Base-by-base conservation (phyloP, 1,140 invertebrate species). In the Eriosoma lanigerum region DNA sequence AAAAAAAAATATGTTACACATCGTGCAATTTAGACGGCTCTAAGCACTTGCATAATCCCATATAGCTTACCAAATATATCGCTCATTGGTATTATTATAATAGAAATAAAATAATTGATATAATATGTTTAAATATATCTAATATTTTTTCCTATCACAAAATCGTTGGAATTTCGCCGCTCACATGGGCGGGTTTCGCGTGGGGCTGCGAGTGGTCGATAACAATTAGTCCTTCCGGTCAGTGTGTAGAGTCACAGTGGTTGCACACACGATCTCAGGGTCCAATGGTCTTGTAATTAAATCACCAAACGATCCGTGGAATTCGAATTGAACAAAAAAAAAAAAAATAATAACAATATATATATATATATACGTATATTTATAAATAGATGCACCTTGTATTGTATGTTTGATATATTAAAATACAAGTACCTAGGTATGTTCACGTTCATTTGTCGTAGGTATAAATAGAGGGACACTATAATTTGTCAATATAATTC, bases 241-340 rank as follows among this genome's bases (percentile, higher is more conserved):
- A 10, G 58, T 38, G 8, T 38, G 32, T 38, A 38, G 32, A 38
- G 54, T 56, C 73, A 56, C 38, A 46, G 54, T 62, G 32, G 29
- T 60, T 56, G 72, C 72, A 17, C 58, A 60, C 48, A 46, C 46
- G 15, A 50, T 29, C 48, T 72, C 68, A 72, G 68, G 68, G 68
- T 72, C 68, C 68, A 52, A 52, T 52, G 24, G 68, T 46, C 68
- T 24, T 72, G 68, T 72, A 72, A 72, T 72, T 72, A 72, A 72
- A 72, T 29, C 9, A 13, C 68, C 46, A 52, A 29, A 72, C 68
- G 68, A 52, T 72, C 68, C 68, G 17, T 72, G 26, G 66, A 46
- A 24, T 26, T 52, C 68, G 26, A 52, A 32, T n/a, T 6, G 24
- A 72, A 72, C 44, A 70, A 48, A 58, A 1, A 29, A 60, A 0